Evolutionary conservation across 2,888 invertebrate genomes (phyloP), one percentile per base, ranked within the genome.

Genomic region (Diloba caeruleocephala): DNA sequence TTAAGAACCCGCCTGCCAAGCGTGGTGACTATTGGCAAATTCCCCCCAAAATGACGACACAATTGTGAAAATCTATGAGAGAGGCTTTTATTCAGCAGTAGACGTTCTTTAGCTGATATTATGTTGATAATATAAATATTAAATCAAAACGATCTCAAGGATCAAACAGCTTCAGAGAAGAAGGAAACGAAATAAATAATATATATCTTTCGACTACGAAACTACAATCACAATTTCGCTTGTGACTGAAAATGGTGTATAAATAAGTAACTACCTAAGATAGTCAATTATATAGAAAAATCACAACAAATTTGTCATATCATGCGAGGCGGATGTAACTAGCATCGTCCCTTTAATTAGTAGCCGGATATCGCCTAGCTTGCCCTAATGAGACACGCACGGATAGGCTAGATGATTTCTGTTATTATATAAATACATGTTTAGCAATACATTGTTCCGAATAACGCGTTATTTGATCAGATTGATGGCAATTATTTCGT

Each of bases 321-420:
- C 78, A 76, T 76, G 54, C 54, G 70, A 72, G 67, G 74, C 82
- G 85, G 83, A 86, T 58, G 79, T 76, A 82, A 79, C 78, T 77
- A 68, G 76, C 67, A 7, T 48, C 53, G 66, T 78, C 73, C 82
- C 82, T 87, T 84, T 88, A 90, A 92, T 91, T 90, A 87, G 78
- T 60, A 55, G 65, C 89, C 85, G 92, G 91, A 91, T 87, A 89
- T 88, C 81, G 79, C 63, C 66, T 64, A 63, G 66, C 71, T 49
- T 66, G 32, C 74, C 74, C 82, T 92, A 91, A 92, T 85, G 88
- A 90, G 86, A 77, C 69, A 81, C 85, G 87, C 84, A 71, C 79
- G 76, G 79, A 55, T 84, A 77, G 58, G 57, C 69, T 64, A 44
- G 56, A 60, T 81, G 74, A 79, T 76, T 73, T 61, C 64, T 68